Percentiles rank a stretch among this genome's conserved stretches.
These are phyloP conservation scores for Oscheius myriophilus DNA, from an alignment of 2,888 invertebrate species.

Conservation along the genomic window DNA sequence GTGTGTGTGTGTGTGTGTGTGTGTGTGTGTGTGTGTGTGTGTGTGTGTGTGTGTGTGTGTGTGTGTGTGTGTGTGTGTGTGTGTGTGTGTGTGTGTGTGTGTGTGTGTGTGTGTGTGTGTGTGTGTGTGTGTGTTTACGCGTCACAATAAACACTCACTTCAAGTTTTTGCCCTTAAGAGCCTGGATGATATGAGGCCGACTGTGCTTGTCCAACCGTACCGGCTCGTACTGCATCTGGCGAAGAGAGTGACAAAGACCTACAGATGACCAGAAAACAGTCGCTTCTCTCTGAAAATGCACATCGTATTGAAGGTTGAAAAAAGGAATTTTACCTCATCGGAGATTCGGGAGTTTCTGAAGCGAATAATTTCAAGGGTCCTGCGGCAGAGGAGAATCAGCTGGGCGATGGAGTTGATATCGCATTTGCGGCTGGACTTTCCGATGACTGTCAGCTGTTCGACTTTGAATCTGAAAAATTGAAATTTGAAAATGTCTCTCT, in stretches of 20 bases:
- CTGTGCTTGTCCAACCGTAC: conserved; percentile 32
- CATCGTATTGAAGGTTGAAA: conserved; percentile 12
- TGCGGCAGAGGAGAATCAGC: conserved; percentile 26
- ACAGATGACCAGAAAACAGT: conserved; percentile 36
- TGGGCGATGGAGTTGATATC: conserved; percentile 14
- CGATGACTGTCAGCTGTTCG: conserved; percentile 22
- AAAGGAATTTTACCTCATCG: conserved; percentile 16
- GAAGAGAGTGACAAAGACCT: conserved; percentile 28
- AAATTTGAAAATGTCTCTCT: neutral
- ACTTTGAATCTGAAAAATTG: conserved; percentile 1
- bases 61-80: too few relatives aligned
- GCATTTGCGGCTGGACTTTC: conserved; percentile 11
- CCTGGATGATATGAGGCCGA: conserved; percentile 29
- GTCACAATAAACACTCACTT: neutral
- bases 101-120: too few relatives aligned
- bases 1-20: too few relatives aligned
- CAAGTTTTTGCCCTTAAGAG: conserved; percentile 15
- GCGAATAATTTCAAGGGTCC: conserved; percentile 23
- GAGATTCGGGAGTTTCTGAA: conserved; percentile 25
- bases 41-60: too few relatives aligned
- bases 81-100: too few relatives aligned
- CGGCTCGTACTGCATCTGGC: conserved; percentile 39
- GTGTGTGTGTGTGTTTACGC: too few relatives aligned
- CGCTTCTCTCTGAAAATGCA: conserved; percentile 33
- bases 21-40: too few relatives aligned